Conservation (phyloP, 2,113 vertebrate species). For the Camelus bactrianus region DNA sequence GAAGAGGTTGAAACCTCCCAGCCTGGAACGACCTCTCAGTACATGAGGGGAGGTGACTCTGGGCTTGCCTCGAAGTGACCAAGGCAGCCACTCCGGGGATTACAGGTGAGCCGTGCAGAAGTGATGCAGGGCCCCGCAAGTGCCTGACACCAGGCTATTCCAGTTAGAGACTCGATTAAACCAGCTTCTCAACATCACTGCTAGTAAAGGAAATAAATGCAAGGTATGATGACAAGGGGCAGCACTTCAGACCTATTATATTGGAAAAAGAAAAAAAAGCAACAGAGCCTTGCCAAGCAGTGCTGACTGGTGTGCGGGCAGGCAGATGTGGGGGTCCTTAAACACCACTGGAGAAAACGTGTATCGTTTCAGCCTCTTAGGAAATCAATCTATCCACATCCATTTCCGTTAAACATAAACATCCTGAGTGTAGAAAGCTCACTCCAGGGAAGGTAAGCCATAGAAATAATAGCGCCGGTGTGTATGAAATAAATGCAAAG, state of each 20-base stretch:
- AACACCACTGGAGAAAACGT: neutral
- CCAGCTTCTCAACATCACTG: neutral
- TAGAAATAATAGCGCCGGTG: neutral
- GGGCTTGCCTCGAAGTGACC: neutral
- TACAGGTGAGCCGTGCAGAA: neutral
- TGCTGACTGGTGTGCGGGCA: neutral
- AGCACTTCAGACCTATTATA: neutral
- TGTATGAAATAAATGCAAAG: rapidly evolving
- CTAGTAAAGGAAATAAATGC: neutral
- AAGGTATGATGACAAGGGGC: neutral
- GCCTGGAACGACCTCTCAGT: neutral
- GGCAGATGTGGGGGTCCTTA: neutral
- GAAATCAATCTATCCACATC: neutral
- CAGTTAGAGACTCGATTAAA: neutral
- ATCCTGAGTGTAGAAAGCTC: neutral
- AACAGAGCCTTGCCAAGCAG: neutral
- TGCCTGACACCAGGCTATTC: neutral
- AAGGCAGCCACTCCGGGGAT: neutral
- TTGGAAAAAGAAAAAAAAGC: neutral
- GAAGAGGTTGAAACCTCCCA: neutral
- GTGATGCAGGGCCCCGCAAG: rapidly evolving
- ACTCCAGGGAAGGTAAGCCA: neutral
- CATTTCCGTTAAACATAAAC: neutral
- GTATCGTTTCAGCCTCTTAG: neutral
- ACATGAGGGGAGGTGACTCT: neutral